phyloP scores from a whole-genome alignment of 2,797 vertebrate species.

The Melanotaenia maccullochi region DNA sequence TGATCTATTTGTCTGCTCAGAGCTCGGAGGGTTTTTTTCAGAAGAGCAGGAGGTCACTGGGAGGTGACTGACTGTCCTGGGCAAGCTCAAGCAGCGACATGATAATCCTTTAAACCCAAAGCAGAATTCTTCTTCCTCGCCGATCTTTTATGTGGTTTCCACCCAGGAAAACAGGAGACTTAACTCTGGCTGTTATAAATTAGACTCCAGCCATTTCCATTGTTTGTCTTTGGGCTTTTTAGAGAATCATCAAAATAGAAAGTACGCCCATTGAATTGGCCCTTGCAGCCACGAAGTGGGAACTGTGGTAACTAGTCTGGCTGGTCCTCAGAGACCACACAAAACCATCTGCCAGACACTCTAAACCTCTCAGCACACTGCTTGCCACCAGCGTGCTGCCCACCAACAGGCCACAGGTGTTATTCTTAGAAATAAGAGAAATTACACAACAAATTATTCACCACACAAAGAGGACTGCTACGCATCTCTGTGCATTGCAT shows the following conservation, averaged over 20 bases:
- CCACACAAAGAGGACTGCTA: conserved; percentile 26
- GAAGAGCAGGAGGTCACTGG: conserved; percentile 50
- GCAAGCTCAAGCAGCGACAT: conserved; percentile 25
- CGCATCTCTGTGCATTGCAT: neutral
- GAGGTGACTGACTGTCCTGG: conserved; percentile 54
- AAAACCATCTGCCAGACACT: conserved; percentile 63
- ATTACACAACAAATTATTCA: conserved; percentile 69
- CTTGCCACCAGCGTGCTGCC: conserved; percentile 52
- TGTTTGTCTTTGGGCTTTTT: conserved; percentile 63
- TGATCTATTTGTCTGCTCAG: conserved; percentile 39
- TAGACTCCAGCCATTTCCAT: conserved; percentile 39
- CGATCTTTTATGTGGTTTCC: conserved; percentile 64
- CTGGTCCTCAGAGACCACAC: conserved; percentile 70
- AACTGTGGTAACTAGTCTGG: conserved; percentile 65
- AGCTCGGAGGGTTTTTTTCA: conserved; percentile 3
- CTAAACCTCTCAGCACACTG: conserved; percentile 37
- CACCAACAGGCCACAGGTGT: conserved; percentile 59
- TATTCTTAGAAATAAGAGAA: conserved; percentile 72
- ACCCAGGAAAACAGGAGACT: conserved; percentile 43
- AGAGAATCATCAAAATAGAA: conserved; percentile 69
- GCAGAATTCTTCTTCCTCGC: conserved; percentile 47
- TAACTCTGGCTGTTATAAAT: conserved; percentile 54
- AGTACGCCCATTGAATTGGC: conserved; percentile 39
- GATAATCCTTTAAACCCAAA: conserved; percentile 58
- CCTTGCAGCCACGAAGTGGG: conserved; percentile 38